A percentile compares a stretch with the other conserved stretches of the same genome.
phyloP scores from a whole-genome alignment of 1,140 invertebrate species.

The Melipona quadrifasciata region DNA sequence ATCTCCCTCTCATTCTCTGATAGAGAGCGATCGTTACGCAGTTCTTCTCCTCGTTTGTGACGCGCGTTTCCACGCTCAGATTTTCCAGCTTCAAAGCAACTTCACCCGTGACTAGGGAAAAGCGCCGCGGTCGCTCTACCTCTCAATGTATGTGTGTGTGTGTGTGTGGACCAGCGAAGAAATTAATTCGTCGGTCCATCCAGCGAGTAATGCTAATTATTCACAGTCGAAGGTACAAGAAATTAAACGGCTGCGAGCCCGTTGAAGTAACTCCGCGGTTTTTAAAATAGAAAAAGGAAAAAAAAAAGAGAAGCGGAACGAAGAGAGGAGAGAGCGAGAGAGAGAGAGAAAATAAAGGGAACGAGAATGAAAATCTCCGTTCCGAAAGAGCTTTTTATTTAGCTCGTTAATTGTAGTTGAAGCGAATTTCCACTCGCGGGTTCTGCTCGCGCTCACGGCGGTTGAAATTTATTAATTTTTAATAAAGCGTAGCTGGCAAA shows the following conservation, averaged over 20 bases:
- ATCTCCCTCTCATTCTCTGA: neutral
- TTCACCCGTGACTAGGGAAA: neutral
- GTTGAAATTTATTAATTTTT: conserved; percentile 39
- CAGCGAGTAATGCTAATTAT: neutral
- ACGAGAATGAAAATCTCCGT: neutral
- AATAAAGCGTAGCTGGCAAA: neutral
- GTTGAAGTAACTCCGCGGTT: neutral
- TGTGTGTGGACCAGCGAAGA: neutral
- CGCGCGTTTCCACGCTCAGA: neutral
- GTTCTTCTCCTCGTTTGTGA: neutral
- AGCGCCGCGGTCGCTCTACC: neutral
- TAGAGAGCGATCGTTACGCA: neutral
- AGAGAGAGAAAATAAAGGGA: neutral
- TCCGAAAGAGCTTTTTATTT: conserved; percentile 8
- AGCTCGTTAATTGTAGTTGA: neutral
- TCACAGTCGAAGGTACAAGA: neutral
- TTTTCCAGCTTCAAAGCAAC: neutral
- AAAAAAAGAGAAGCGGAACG: neutral
- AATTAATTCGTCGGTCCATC: neutral
- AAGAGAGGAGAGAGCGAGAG: no score
- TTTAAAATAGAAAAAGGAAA: neutral
- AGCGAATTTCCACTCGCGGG: neutral
- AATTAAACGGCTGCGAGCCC: neutral
- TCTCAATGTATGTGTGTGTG: no score
- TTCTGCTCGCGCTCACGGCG: neutral